Evolutionary conservation across 1,140 invertebrate genomes (phyloP), one percentile per base, ranked within the genome.

Genomic region (Rhopalosiphum maidis): DNA sequence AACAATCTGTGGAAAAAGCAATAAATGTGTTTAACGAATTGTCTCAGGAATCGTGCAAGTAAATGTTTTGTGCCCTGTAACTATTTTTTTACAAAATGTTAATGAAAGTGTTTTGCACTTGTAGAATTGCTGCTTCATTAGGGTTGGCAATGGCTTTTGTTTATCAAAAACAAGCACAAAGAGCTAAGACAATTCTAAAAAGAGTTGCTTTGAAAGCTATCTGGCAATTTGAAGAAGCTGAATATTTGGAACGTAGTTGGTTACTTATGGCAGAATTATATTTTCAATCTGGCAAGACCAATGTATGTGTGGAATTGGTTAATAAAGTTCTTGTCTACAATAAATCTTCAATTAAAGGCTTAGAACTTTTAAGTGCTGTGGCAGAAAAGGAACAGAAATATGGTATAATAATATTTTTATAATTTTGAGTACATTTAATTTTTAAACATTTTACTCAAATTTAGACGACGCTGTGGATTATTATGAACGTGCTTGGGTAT

Each of bases 161-260:
- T 41, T 91, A 92, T 15, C 95, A 99, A 30, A 99, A 99, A 95
- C 99, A 98, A 96, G 96, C 96, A 0, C 98, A 98, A 83, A 96
- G 98, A 93, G 98, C 99, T 0, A 97, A 98, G 94, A 99, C 98
- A 95, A 97, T 99, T 94, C 95, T 99, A 77, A 99, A 99, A 95
- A 96, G 98, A 55, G 96, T 99, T 30, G 96, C 97, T 8, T 90
- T 90, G 9, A 98, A 98, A 94, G 97, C 97, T 93, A 95, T 96
- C 1, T 99, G 99, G 99, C 98, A 97, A 23, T 98, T 98, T 94
- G 98, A 98, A 95, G 98, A 99, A 94, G 98, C 98, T 0, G 98
- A 99, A 94, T 99, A 99, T 95, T 96, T 99, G 77, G 99, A 99
- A 95, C 97, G 97, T 94, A 98, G 98, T 95, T 99, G 99, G 99